phyloP scores from a whole-genome alignment of 2,113 vertebrate genomes.

The Antennarius striatus region DNA sequence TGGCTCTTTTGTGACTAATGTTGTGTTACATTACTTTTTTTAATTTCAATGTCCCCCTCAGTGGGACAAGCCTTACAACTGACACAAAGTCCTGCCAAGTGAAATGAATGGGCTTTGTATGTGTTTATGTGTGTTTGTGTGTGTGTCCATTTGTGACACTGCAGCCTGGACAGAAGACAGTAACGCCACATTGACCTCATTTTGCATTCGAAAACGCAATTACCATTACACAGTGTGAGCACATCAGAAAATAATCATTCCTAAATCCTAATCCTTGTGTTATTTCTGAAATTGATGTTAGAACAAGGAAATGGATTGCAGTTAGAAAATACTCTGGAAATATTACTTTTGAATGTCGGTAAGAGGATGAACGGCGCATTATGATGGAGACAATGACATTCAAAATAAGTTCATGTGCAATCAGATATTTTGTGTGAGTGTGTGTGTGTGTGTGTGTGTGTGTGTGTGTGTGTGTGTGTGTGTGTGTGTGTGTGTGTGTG shows the following conservation, averaged over 20 bases:
- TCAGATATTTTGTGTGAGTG: neutral
- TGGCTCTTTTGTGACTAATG: constrained; percentile 44
- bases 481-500: neutral
- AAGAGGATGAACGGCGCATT: neutral
- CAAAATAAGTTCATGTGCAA: neutral
- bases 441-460: neutral
- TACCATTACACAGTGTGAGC: constrained; percentile 36
- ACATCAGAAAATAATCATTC: constrained; percentile 60
- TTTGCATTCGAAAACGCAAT: constrained; percentile 62
- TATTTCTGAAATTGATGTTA: constrained; percentile 37
- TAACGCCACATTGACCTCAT: constrained; percentile 69
- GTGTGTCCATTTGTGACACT: constrained; percentile 51
- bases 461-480: constrained; percentile 1
- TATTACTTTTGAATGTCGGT: neutral
- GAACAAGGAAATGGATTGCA: constrained; percentile 17
- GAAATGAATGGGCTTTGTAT: constrained; percentile 69
- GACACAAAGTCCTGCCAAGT: constrained; percentile 70
- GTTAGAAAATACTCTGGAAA: constrained; percentile 18
- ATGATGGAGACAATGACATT: neutral
- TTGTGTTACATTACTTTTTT: constrained; percentile 62
- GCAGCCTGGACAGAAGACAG: constrained; percentile 59
- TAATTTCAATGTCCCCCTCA: constrained; percentile 67
- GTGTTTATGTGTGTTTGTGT: constrained; percentile 36
- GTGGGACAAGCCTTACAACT: constrained; percentile 53
- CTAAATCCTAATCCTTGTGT: constrained; percentile 59